Percentiles rank a stretch among this genome's conserved stretches.
phyloP scores from a whole-genome alignment of 30 jellyfish, hydroid and myxozoan genomes.

The Mastigias papua region DNA sequence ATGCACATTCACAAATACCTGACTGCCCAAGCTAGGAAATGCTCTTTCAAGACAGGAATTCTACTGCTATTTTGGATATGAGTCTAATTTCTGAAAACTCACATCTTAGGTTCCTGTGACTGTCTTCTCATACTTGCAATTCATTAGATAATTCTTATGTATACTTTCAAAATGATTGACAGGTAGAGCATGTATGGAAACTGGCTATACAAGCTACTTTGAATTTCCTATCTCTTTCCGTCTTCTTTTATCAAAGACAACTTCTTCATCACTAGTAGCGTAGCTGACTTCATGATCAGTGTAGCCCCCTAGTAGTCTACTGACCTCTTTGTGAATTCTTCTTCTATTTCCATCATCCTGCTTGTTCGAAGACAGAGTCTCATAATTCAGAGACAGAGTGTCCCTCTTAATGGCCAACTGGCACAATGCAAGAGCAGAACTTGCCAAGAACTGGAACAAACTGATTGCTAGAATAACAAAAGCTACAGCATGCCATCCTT shows the following conservation, averaged over 20 bases:
- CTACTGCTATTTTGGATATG: too few species aligned
- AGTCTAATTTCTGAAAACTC: too few species aligned
- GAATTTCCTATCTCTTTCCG: neutral
- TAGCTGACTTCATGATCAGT: conserved; percentile 69
- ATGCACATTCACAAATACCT: too few species aligned
- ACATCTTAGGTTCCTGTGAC: too few species aligned
- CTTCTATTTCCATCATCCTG: conserved; percentile 58
- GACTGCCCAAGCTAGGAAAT: too few species aligned
- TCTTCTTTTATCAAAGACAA: conserved; percentile 60
- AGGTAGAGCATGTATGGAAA: too few species aligned
- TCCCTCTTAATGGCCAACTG: conserved; percentile 34
- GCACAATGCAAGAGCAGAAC: conserved; percentile 52
- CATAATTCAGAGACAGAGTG: conserved; percentile 43
- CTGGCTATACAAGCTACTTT: neutral
- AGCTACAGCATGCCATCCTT: conserved; percentile 68
- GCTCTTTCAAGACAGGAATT: too few species aligned
- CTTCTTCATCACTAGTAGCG: conserved; percentile 76
- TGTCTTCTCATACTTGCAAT: too few species aligned
- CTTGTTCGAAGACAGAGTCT: conserved; percentile 19
- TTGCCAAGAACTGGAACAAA: conserved; percentile 56
- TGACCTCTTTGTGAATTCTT: conserved; percentile 64
- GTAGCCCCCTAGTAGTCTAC: conserved; percentile 55
- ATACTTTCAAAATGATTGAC: too few species aligned
- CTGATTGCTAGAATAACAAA: conserved; percentile 49
- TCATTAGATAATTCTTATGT: too few species aligned